Evolutionary conservation across 2,113 vertebrate genomes (phyloP), one percentile per base, ranked within the genome.

Genomic region (Callopanchax toddi): DNA sequence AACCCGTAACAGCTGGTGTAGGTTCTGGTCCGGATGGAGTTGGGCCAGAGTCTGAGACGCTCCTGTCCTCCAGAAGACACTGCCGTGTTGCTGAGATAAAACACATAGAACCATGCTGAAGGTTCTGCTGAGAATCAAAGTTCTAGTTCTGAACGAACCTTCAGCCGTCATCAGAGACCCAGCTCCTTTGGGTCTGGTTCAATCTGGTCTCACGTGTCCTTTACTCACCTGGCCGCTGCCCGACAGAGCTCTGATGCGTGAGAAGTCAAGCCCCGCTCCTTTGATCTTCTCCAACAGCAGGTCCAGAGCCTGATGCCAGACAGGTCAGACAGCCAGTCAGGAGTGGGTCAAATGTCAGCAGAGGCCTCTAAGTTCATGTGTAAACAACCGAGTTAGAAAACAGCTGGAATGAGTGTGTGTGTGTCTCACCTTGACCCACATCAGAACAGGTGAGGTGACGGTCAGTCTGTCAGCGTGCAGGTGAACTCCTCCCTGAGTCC

Each of bases 401-500:
- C n/a, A 43, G 5, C 22, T 1, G 22, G 52, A 26, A 25, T 44
- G 11, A 44, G 36, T 18, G 13, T 26, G 36, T 18, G 13, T 26
- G 48, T 29, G 11, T 23, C 52, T 65, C 86, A 99, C 97, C 95
- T 98, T 94, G 52, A 98, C 87, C 96, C 96, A 99, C 97, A 99
- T 97, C 32, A 98, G 91, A 11, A 96, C 96, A 0, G 96, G 97
- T 57, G 97, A 96, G 48, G 95, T 98, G 64, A 99, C 94, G 0
- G 94, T 95, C 82, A 98, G 85, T 23, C 91, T 80, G 46, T 98
- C 95, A 43, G 73, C 22, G 0, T 96, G 94, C 21, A 97, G 66
- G 3, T 94, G 92, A 39, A 94, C 95, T 16, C 97, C 97, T 4
- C 95, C 95, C 78, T 88, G 91, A 55, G 97, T 99, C 87, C 97